Evolutionary conservation across 1,140 invertebrate genomes (phyloP).

Genomic region (Neelides sp.): DNA sequence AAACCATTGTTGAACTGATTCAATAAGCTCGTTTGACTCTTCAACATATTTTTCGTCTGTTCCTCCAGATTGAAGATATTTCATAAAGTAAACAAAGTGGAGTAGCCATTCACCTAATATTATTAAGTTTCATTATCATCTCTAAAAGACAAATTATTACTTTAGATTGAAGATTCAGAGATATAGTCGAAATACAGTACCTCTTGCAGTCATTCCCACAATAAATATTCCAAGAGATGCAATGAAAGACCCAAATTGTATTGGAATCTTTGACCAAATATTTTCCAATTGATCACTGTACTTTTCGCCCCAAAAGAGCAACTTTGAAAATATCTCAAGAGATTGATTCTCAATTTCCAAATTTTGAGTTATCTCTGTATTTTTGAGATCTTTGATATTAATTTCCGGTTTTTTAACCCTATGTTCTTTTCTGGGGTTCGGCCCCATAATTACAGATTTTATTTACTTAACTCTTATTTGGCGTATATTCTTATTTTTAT

Average conservation of each 20-base stretch:
- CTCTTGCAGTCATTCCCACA: conserved; percentile 45
- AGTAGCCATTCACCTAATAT: conserved; percentile 49
- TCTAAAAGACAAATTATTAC: background rate
- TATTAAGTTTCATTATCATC: background rate
- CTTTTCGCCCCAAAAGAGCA: conserved; percentile 41
- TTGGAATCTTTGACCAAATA: conserved; percentile 42
- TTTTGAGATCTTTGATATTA: background rate
- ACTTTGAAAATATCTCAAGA: conserved; percentile 7
- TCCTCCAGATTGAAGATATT: conserved; percentile 35
- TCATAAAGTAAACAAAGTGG: conserved; percentile 45
- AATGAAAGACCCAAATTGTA: conserved; percentile 40
- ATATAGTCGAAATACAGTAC: conserved; percentile 23
- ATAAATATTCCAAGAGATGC: conserved; percentile 45
- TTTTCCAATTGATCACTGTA: conserved; percentile 42
- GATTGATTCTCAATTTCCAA: background rate
- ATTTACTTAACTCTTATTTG: no score
- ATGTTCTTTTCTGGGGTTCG: background rate
- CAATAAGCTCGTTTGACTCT: conserved; percentile 24
- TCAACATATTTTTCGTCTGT: conserved; percentile 20
- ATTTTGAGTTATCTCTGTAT: background rate
- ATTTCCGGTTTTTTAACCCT: background rate
- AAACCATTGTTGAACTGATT: conserved; percentile 25
- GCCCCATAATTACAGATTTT: background rate
- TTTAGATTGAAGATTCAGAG: background rate
- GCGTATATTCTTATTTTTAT: no score